These are phyloP conservation scores for Zaprionus gabonicus DNA, from an alignment of 1,140 invertebrate genomes.

Conservation along the genomic window DNA sequence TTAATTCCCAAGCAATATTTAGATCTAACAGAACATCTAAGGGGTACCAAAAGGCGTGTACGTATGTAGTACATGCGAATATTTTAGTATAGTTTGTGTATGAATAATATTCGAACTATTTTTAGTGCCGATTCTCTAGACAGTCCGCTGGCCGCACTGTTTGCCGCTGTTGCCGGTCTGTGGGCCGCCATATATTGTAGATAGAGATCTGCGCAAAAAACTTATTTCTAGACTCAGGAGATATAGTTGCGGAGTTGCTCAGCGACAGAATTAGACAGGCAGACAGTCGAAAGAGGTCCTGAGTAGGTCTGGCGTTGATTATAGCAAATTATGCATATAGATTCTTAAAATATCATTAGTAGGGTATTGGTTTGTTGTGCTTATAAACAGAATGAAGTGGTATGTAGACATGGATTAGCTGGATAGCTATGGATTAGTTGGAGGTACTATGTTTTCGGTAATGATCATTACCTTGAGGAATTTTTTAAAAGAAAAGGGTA, in stretches of 20 bases:
- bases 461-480: background rate
- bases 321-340: background rate
- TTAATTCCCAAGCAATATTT: slow-evolving; percentile 2
- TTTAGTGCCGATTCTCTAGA: slow-evolving; percentile 65
- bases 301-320: background rate
- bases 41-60: background rate
- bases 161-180: slow-evolving; percentile 28
- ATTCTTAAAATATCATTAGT: background rate
- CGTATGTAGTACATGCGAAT: slow-evolving; percentile 26
- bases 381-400: no score
- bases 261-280: slow-evolving; percentile 1
- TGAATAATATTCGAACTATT: slow-evolving; percentile 79
- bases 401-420: background rate
- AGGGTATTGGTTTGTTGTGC: background rate
- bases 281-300: background rate
- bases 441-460: background rate
- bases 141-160: slow-evolving; percentile 22
- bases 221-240: slow-evolving; percentile 11
- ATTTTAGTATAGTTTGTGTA: slow-evolving; percentile 57
- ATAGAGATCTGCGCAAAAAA: slow-evolving; percentile 20
- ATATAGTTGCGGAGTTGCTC: background rate
- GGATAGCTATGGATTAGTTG: background rate
- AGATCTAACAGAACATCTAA: no score
- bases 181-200: slow-evolving; percentile 4
- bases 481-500: background rate